Evolutionary conservation across 2,797 vertebrate genomes (phyloP).

Genomic region (Parambassis ranga): DNA sequence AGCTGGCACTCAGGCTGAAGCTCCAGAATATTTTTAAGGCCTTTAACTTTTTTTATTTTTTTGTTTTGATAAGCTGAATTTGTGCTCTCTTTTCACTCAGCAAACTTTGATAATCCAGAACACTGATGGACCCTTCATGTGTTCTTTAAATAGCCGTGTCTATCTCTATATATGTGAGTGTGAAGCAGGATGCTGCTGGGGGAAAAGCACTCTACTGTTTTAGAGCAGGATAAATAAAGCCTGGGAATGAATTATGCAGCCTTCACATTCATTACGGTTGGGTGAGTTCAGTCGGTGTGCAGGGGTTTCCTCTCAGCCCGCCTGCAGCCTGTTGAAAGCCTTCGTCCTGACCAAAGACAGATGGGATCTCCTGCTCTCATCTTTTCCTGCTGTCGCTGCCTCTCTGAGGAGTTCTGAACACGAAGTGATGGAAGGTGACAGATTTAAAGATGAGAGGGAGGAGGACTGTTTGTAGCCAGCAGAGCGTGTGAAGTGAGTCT

Average conservation of each 20-base stretch:
- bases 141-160: background rate
- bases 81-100: background rate
- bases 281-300: conserved; percentile 4
- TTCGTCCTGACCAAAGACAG: conserved; percentile 2
- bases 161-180: background rate
- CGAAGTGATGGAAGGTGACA: background rate
- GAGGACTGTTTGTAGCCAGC: background rate
- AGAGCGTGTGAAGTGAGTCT: too few relatives aligned
- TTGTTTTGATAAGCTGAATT: background rate
- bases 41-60: background rate
- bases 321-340: conserved; percentile 6
- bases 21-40: background rate
- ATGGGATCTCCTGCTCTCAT: conserved; percentile 21
- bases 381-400: background rate
- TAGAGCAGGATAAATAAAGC: conserved; percentile 29
- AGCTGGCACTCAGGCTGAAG: background rate
- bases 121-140: background rate
- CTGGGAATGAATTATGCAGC: conserved; percentile 41
- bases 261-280: conserved; percentile 10
- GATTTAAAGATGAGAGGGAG: background rate
- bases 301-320: conserved; percentile 26
- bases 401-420: conserved; percentile 1
- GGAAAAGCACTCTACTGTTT: background rate
- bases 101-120: background rate
- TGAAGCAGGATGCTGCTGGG: background rate